A percentile compares a stretch with the other conserved stretches of the same genome.
phyloP scores from a whole-genome alignment of 2,113 vertebrate species.

The Noturus placidus region DNA sequence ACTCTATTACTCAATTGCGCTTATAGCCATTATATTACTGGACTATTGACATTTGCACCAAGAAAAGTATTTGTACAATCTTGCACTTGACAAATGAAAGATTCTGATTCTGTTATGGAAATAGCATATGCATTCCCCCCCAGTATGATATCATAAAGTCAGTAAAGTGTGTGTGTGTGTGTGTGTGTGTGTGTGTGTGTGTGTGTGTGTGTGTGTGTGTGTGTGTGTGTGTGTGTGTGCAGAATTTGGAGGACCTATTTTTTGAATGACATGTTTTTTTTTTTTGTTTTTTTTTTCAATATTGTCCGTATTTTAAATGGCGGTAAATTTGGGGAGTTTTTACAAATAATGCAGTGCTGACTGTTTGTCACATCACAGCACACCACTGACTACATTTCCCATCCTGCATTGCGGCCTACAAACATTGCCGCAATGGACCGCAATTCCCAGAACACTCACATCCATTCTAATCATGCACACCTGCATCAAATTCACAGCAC shows the following conservation, averaged over 20 bases:
- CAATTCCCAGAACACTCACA: too few relatives aligned
- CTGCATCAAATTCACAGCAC: too few relatives aligned
- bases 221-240: neutral
- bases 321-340: conserved; percentile 26
- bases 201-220: neutral
- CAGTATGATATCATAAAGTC: neutral
- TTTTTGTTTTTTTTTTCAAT: neutral
- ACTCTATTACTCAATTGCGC: neutral
- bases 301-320: conserved; percentile 8
- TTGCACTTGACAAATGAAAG: neutral
- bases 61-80: neutral
- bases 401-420: too few relatives aligned
- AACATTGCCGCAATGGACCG: too few relatives aligned
- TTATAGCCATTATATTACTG: neutral
- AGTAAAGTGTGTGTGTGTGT: neutral
- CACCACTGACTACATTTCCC: too few relatives aligned
- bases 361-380: neutral
- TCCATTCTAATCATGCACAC: too few relatives aligned
- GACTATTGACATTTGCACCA: neutral
- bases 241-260: neutral
- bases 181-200: conserved; percentile 9
- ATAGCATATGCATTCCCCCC: conserved; percentile 10
- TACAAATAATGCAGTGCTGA: conserved; percentile 32
- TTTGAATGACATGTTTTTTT: conserved; percentile 3
- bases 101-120: neutral